Base-by-base conservation (phyloP, 1,140 invertebrate genomes). In the Drosophila yakuba region DNA sequence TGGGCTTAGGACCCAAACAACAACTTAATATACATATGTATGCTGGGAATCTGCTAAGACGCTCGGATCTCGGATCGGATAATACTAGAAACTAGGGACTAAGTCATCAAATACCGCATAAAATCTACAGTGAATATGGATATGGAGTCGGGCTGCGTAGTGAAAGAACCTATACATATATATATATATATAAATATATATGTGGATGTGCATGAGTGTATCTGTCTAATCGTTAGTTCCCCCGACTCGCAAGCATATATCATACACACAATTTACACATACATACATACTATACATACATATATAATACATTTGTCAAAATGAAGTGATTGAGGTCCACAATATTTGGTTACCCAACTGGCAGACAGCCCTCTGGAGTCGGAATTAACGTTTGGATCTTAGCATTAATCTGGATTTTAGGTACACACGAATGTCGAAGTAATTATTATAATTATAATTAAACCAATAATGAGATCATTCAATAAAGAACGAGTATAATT, bases 401-500 rank as follows among this genome's bases (percentile, higher is more conserved):
- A 72, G 68, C 52, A 71, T 71, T 72, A 58, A 72, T 58, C 28
- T 72, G 64, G 66, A 72, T 45, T 58, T 36, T 71, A 72, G 66
- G 68, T 72, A 58, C 68, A 71, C 67, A 58, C 68, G 68, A 71
- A 72, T 71, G 50, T 71, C 67, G 43, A 66, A 50, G 59, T 67
- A 71, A 75, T 62, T 59, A 48, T 47, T 61, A 47, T 25, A 84
- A 71, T 83, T 63, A 66, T 67, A 74, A 45, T 78, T 50, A 78
- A 76, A 76, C 52, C 14, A 76, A 74, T 78, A 71, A 68, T 62
- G 48, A 71, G 67, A 78, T 81, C 55, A 82, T 88, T 86, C 75
- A 88, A 86, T 86, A 86, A 86, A 86, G 75, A 86, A 79, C 57
- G 62, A 82, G 67, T 76, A 88, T 83, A 73, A 82, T 86, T 88